Conservation (phyloP, 2,888 invertebrate genomes). For the Cryptocheilus praepositus region DNA sequence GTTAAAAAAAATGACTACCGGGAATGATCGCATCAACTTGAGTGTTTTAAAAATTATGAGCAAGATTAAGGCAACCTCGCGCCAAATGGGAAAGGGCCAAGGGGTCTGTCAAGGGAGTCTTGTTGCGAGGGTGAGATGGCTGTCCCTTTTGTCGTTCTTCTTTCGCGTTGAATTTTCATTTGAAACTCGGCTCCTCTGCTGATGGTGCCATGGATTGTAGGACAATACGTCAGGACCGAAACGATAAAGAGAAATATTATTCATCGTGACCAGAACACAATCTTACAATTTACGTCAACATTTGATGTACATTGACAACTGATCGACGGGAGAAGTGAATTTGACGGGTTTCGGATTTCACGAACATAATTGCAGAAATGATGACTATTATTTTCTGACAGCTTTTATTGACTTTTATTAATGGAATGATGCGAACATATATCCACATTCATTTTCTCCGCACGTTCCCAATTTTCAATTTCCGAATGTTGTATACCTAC, state of each 20-base stretch:
- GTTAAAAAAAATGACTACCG: neutral
- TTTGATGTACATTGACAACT: no score
- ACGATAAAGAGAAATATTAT: constrained; percentile 16
- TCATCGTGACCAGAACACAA: neutral
- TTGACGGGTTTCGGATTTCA: no score
- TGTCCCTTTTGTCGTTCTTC: neutral
- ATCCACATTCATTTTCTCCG: no score
- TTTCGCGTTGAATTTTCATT: constrained; percentile 23
- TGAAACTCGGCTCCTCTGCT: constrained; percentile 11
- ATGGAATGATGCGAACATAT: no score
- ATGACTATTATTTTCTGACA: no score
- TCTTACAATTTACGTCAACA: neutral
- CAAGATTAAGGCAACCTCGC: neutral
- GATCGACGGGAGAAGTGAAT: no score
- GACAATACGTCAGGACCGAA: constrained; percentile 3
- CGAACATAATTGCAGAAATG: no score
- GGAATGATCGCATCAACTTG: neutral
- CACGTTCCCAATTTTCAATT: no score
- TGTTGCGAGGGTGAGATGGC: no score
- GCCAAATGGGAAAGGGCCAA: neutral
- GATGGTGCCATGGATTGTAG: neutral
- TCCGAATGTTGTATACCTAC: no score
- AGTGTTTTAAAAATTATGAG: neutral
- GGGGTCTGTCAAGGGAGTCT: neutral
- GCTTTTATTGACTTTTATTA: no score